These are phyloP conservation scores for Drosophila azteca DNA, from an alignment of 1,140 invertebrate genomes.

Conservation along the genomic window DNA sequence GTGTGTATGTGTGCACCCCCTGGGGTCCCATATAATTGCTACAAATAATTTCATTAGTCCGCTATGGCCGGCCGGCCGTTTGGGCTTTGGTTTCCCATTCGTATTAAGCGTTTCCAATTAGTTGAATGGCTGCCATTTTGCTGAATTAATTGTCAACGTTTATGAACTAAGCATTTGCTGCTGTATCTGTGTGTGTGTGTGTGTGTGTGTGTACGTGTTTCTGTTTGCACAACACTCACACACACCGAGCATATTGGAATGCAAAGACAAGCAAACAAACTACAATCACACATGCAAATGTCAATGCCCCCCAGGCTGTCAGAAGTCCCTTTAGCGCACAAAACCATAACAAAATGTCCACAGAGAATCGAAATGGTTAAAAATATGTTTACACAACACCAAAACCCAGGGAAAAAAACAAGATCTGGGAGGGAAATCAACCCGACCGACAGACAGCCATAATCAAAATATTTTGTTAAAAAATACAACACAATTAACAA, in stretches of 20 bases:
- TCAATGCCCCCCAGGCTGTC: conserved; percentile 45
- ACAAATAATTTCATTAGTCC: conserved; percentile 75
- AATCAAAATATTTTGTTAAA: conserved; percentile 61
- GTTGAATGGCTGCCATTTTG: conserved; percentile 72
- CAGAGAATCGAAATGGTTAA: no score
- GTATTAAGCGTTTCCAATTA: conserved; percentile 77
- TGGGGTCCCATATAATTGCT: conserved; percentile 67
- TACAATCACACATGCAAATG: conserved; percentile 46
- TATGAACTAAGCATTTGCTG: conserved; percentile 64
- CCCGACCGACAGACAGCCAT: not conserved
- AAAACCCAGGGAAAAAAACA: conserved; percentile 30
- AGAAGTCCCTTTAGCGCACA: not conserved
- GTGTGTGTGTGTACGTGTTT: conserved; percentile 11
- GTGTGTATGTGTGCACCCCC: conserved; percentile 36
- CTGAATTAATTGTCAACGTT: conserved; percentile 78
- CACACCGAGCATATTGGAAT: conserved; percentile 7
- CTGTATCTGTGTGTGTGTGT: conserved; percentile 7
- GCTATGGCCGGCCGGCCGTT: conserved; percentile 14
- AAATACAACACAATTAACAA: conserved; percentile 59
- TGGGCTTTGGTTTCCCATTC: conserved; percentile 57
- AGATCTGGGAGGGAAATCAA: conserved; percentile 14
- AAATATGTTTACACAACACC: conserved; percentile 50
- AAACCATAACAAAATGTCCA: conserved; percentile 28
- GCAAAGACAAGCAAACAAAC: conserved; percentile 28
- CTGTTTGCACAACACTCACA: conserved; percentile 40